Percentiles rank a stretch among this genome's conserved stretches.
Conservation (phyloP, 2,113 vertebrate genomes). For the Oostethus manadensis region DNA sequence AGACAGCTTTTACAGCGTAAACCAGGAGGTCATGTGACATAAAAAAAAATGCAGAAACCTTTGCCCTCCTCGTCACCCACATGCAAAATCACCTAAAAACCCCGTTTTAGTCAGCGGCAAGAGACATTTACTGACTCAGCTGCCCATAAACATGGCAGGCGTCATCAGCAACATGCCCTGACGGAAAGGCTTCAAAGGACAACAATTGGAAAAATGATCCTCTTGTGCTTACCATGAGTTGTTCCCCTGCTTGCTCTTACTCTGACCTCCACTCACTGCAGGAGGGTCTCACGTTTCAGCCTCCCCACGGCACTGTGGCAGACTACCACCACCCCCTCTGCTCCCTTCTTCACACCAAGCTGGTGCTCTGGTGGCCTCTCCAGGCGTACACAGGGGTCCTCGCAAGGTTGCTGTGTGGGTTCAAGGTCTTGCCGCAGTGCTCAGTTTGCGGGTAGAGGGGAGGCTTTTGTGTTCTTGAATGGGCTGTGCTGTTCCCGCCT, state of each 20-base stretch:
- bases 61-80: constrained; percentile 31
- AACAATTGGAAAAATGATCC: constrained; percentile 3
- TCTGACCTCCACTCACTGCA: constrained; percentile 48
- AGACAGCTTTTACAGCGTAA: constrained; percentile 43
- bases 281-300: constrained; percentile 61
- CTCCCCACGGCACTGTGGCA: constrained; percentile 45
- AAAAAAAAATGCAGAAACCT: constrained; percentile 58
- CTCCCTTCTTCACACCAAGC: constrained; percentile 62
- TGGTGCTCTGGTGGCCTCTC: constrained; percentile 61
- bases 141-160: constrained; percentile 56
- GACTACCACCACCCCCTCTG: constrained; percentile 21
- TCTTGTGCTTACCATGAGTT: constrained; percentile 51
- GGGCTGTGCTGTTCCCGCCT: constrained; percentile 42
- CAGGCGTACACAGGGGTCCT: constrained; percentile 48
- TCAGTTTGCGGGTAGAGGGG: constrained; percentile 71
- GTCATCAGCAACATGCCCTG: constrained; percentile 38
- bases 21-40: constrained; percentile 65
- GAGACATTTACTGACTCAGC: constrained; percentile 49
- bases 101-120: constrained; percentile 32
- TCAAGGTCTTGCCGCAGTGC: constrained; percentile 46
- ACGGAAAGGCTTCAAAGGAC: constrained; percentile 40
- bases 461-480: constrained; percentile 60
- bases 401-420: constrained; percentile 26
- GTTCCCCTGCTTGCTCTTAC: constrained; percentile 49
- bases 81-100: constrained; percentile 43